phyloP scores from a whole-genome alignment of 2,113 vertebrate species.

The Octodon degus region DNA sequence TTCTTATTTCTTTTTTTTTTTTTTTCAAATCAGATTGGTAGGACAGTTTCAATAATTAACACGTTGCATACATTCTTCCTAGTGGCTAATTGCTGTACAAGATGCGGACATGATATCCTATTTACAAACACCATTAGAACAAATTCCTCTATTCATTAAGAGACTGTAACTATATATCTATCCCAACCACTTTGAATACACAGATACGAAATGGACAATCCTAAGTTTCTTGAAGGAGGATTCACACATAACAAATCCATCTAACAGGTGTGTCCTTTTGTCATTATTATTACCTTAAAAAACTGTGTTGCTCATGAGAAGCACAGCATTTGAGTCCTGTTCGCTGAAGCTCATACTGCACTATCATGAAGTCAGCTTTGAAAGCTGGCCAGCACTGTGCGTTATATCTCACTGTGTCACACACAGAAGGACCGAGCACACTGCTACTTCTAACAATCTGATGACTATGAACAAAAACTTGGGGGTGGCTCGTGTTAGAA shows the following conservation, averaged over 20 bases:
- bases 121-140: too few relatives aligned
- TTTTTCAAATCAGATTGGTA: too few relatives aligned
- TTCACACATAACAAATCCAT: background rate
- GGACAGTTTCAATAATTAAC: too few relatives aligned
- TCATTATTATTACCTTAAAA: constrained; percentile 28
- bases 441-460: constrained; percentile 41
- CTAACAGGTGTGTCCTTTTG: background rate
- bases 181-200: too few relatives aligned
- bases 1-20: too few relatives aligned
- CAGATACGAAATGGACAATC: too few relatives aligned
- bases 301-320: background rate
- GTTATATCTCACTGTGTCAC: constrained; percentile 56
- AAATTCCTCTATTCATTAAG: too few relatives aligned
- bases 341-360: background rate
- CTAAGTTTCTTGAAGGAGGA: background rate
- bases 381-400: constrained; percentile 61
- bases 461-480: constrained; percentile 64
- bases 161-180: too few relatives aligned
- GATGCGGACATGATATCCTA: too few relatives aligned
- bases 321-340: background rate
- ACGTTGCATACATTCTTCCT: too few relatives aligned
- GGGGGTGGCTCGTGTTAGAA: constrained; percentile 63
- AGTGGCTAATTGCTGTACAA: too few relatives aligned
- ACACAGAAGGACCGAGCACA: constrained; percentile 54
- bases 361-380: constrained; percentile 62